Evolutionary conservation across 2,113 vertebrate species (phyloP).

Genomic region (Polypterus bichir): DNA sequence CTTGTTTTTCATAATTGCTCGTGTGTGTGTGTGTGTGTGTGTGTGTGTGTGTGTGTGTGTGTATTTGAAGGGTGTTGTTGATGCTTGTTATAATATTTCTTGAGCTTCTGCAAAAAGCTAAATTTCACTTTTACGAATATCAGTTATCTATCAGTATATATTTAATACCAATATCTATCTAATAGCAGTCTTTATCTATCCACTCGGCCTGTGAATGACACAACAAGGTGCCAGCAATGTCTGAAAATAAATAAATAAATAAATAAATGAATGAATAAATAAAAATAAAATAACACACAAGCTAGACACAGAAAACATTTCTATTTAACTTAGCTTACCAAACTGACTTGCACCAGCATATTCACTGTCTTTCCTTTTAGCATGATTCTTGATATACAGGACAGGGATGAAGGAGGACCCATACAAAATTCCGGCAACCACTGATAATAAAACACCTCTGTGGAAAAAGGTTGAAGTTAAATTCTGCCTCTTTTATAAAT

Average conservation of each 20-base stretch:
- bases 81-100: too few species aligned
- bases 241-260: background rate
- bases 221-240: background rate
- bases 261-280: background rate
- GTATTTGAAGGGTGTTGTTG: too few species aligned
- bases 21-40: too few species aligned
- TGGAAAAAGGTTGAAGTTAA: conserved; percentile 14
- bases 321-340: conserved; percentile 41
- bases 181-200: background rate
- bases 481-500: too few species aligned
- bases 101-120: too few species aligned
- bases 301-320: background rate
- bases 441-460: conserved; percentile 71
- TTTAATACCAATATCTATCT: background rate
- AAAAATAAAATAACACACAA: background rate
- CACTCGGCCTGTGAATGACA: background rate
- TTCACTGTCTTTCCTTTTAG: conserved; percentile 46
- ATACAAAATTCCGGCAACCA: conserved; percentile 63
- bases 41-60: too few species aligned
- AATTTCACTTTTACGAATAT: too few species aligned
- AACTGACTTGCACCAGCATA: conserved; percentile 71
- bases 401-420: conserved; percentile 67
- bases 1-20: too few species aligned
- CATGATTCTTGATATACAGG: conserved; percentile 77
- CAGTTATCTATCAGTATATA: background rate